Base-by-base conservation (phyloP, 2,113 vertebrate genomes). In the Tichodroma muraria region DNA sequence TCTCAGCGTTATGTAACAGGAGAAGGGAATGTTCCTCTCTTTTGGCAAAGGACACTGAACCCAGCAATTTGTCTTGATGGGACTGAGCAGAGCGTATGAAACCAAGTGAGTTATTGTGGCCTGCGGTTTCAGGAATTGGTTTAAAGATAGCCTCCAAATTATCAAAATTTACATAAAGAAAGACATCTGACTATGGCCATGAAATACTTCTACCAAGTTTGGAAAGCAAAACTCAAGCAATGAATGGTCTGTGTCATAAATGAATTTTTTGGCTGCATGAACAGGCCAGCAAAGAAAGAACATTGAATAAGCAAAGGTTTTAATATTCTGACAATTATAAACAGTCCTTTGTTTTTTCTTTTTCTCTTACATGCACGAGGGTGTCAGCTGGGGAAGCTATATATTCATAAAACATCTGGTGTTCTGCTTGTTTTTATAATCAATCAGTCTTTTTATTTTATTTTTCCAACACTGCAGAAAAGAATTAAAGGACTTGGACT, bases 121-220 rank as follows among this genome's bases (percentile, higher is more conserved):
- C 90, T 91, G 95, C 0, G 30, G 86, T 95, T 94, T 96, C 92
- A 95, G 94, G 90, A 94, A 86, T 86, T n/a, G 66, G 92, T 93
- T 97, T 97, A 95, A 97, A 97, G 95, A 96, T 95, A 96, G 95
- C 90, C 90, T 96, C 92, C 94, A 94, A 96, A 97, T 93, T 97
- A 97, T 97, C 91, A 93, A 96, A 95, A 96, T 96, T 97, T 97
- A 93, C 94, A 97, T 95, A 96, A 96, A 97, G 96, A 95, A 96
- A 94, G 94, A 95, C 93, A 95, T 96, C 92, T 86, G 92, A 96
- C 94, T 90, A 76, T 20, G 69, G 37, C 80, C 80, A 93, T 90
- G 93, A 97, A 97, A 97, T 95, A 97, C 85, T 97, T 96, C 95
- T 95, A 96, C 95, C 96, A 97, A 96, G 91, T 97, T 95, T 96